Evolutionary conservation across 1,140 invertebrate genomes (phyloP), one percentile per base, ranked within the genome.

Genomic region (Drosophila orena): DNA sequence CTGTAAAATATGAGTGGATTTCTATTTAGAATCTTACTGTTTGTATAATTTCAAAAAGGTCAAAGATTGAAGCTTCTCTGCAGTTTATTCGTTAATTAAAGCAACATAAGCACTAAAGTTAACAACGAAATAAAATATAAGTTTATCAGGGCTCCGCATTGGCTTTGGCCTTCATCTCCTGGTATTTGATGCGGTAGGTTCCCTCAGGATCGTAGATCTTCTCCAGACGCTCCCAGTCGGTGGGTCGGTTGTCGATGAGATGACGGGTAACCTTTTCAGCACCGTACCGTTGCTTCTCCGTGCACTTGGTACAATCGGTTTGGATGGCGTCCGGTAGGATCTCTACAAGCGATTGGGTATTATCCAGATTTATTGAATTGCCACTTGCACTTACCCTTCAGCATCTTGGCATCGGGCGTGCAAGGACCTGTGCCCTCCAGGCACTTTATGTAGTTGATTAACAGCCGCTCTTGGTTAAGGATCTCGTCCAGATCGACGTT

Each of bases 401-500:
- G 81, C 92, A 95, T 95, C 68, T 93, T 92, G 58, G 94, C 96
- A 75, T 97, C 96, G 12, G 95, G 91, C 12, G 94, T 96, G 89
- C 96, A 97, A 6, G 93, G 93, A 20, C 94, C 95, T 44, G 93
- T 92, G 1, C 94, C 94, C 78, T 96, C 75, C 8, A 97, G 71
- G 81, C 96, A 97, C 47, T 96, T 94, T 4, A 94, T 83, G 66
- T 97, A 96, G 44, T 94, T 95, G 11, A 93, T 93, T 0, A 96
- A 79, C 15, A 97, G 91, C 20, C 96, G 93, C 1, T 95, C 94
- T 79, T 94, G 96, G 0, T 85, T 79, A 0, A 97, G 79, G 58
- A 97, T 95, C 66, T 95, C 93, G 34, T 96, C 94, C 15, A 96
- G 12, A 77, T 97, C 92, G 22, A 97, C 92, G 73, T 95, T 94